Base-by-base conservation (phyloP, 1,140 invertebrate species). In the Hypothenemus hampei region DNA sequence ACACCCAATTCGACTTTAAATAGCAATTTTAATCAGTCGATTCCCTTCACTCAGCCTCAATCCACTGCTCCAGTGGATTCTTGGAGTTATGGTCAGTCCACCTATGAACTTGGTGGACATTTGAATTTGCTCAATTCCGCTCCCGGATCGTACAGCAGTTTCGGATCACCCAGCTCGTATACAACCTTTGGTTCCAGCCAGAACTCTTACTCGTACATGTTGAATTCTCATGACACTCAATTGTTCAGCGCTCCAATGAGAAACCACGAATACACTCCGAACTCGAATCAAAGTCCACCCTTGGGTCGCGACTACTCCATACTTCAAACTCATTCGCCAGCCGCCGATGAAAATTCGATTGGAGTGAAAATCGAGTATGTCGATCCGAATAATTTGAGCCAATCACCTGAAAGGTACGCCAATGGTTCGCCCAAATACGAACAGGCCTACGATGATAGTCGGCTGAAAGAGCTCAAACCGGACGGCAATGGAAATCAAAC, bases 81-180 rank as follows among this genome's bases (percentile, higher is more conserved):
- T 3, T 89, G 86, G 86, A 81, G 78, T 26, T 87, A 87, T 65
- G 55, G 55, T 10, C 83, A 85, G 55, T 81, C 85, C 10, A 80
- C 84, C 0, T 88, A 87, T 64, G 86, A 89, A 62, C 65, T 88
- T 4, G 81, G 82, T 1, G 80, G 85, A 0, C 85, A 83, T 54
- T 60, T 85, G 22, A 80, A 87, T 57, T 66, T 85, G n/a, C 73
- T 87, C 5, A 86, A 83, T 41, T 81, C 84, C 1, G 78, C 84
- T 2, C 77, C 81, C 23, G 79, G 79, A 31, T 78, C 81, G 0
- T 88, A 88, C 43, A 76, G 81, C 0, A 76, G 73, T 1, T 80
- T 81, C 26, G 77, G 77, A 19, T 72, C 78, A 2, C 74, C 75
- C 48, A 56, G 56, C 19, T 57, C 59, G 7, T 64, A 64, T 46